These are phyloP conservation scores for Alcedo atthis DNA, from an alignment of 2,797 vertebrate species.

Conservation along the genomic window DNA sequence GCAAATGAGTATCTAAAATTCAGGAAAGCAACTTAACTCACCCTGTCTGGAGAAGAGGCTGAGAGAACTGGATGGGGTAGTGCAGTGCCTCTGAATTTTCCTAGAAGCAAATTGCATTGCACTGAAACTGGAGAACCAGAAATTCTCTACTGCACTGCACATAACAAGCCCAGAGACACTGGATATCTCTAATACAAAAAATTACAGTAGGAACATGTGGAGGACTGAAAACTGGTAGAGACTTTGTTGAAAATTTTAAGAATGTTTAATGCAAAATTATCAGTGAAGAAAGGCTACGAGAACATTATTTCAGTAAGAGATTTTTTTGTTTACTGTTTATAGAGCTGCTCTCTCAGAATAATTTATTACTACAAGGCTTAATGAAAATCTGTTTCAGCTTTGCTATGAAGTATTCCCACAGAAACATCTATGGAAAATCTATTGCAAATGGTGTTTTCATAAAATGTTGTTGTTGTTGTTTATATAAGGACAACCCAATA, in stretches of 20 bases:
- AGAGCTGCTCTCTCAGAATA: not conserved
- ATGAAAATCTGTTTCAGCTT: not conserved
- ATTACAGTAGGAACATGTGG: not conserved
- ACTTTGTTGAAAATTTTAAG: not conserved
- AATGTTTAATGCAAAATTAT: not conserved
- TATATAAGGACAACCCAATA: not conserved
- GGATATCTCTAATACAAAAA: not conserved
- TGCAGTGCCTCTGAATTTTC: not conserved
- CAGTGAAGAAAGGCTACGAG: not conserved
- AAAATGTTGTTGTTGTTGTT: not conserved
- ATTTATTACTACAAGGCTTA: not conserved
- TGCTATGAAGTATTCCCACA: not conserved
- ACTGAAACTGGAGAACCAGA: conserved; percentile 26
- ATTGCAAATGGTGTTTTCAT: not conserved
- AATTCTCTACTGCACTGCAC: not conserved
- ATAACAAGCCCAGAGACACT: not conserved
- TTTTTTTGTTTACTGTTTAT: not conserved
- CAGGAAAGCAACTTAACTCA: not conserved
- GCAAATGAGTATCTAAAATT: not conserved
- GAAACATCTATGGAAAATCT: not conserved
- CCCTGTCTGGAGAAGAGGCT: not conserved
- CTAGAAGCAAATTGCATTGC: conserved; percentile 14
- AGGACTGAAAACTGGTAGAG: not conserved
- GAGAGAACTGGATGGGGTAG: not conserved
- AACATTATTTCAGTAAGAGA: not conserved